Base-by-base conservation (phyloP, 2,888 invertebrate genomes). In the Thecocarcelia acutangulata region DNA sequence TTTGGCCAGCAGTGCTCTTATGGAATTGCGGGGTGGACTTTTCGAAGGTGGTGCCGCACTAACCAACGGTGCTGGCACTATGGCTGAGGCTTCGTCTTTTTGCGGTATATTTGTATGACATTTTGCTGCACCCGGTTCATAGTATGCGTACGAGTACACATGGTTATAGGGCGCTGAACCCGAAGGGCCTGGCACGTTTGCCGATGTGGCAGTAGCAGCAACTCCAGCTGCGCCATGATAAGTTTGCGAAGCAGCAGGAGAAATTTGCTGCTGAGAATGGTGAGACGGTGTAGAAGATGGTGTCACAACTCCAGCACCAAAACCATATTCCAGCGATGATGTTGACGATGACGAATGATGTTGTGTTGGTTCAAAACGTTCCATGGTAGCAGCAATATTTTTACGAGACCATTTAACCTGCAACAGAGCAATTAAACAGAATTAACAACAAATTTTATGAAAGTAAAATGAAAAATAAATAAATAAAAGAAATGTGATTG, bases 91-190 rank as follows among this genome's bases (percentile, higher is more conserved):
- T 50, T 83, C 83, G 92, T 85, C 88, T 84, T 84, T 88, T 80
- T 84, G 87, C 91, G 92, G 92, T 88, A 94, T 92, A 85, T 94
- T 93, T 81, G 94, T 93, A 86, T 93, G 93, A 84, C 92, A 91
- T 74, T 92, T 93, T 79, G 93, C 92, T 2, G 93, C 93, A 6
- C 94, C 94, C 0, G 94, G 93, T 87, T 95, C 96, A 89, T 96
- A 96, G 89, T 96, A 96, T 12, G 96, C 96, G 90, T 96, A 96
- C 28, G 96, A 95, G 90, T 96, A 96, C 87, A 96, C 96, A 64
- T 91, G 91, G 72, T 90, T 90, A 9, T 87, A 87, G 3, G 90
- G 88, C 17, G 75, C 72, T 2, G 82, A 21, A 12, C 61, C 68
- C 9, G 74, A 17, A 0, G 63, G 6, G 1, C 44, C 54, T 9